Base-by-base conservation (phyloP, 2,113 vertebrate genomes). In the Stegostoma tigrinum region DNA sequence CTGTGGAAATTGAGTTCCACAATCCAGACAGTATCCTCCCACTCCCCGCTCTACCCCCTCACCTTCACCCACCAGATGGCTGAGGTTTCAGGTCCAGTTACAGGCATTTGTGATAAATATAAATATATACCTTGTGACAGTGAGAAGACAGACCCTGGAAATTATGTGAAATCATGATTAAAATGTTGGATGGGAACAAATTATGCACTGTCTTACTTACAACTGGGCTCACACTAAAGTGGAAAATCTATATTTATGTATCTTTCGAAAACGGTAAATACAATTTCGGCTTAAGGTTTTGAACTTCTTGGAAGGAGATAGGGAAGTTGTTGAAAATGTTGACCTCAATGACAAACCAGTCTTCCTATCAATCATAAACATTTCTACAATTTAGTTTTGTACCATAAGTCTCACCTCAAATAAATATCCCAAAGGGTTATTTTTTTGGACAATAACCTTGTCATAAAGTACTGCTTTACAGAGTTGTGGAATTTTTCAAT, bases 221-320 rank as follows among this genome's bases (percentile, higher is more conserved):
- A 17, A 17, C n/a, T 66, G 30, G 34, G 34, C 61, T 91, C 89
- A 66, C 17, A 93, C 34, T 61, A 19, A 66, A 21, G 38, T 66
- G 89, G 61, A n/a, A 93, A 93, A 66, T 67, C 55, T 23, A 93
- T 17, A n/a, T n/a, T 38, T 67, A 5, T 3, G 19, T 66, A 67
- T 90, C 52, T 66, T n/a, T 64, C 89, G 67, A 19, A n/a, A 93
- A 93, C 61, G 8, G 61, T 91, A 91, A 91, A 66, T 64, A 91
- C 89, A 91, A 34, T 38, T 19, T 7, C 34, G 42, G 64, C n/a
- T 93, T n/a, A 17, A 66, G n/a, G 21, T 93, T 93, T 66, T 64
- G 34, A 38, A 23, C n/a, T 93, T 93, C 61, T 93, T 67, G 27
- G 30, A 90, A 89, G 64, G 87, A 66, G 2, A 0, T 23, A 7